Evolutionary conservation across 2,888 invertebrate species (phyloP).

Genomic region (Allacma fusca): DNA sequence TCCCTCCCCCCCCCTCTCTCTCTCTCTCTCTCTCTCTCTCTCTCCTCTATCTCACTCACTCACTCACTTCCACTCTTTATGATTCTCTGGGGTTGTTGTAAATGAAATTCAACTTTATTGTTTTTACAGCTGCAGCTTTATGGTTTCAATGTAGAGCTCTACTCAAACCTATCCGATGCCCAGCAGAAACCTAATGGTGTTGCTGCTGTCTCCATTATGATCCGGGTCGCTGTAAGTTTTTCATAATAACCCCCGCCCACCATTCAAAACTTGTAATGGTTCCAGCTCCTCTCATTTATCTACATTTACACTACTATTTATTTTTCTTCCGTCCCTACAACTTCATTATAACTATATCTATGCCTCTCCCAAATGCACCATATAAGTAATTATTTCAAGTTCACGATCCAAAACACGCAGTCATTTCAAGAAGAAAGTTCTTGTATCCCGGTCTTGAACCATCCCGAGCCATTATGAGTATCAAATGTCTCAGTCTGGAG

Average conservation of each 20-base stretch:
- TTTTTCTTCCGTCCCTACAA: background rate
- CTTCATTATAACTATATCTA: background rate
- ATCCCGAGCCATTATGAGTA: too few relatives aligned
- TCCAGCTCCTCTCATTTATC: too few relatives aligned
- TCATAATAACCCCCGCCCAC: background rate
- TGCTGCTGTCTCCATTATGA: conserved; percentile 92
- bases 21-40: too few relatives aligned
- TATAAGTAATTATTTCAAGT: too few relatives aligned
- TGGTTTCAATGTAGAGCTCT: conserved; percentile 95
- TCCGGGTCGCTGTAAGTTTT: conserved; percentile 73
- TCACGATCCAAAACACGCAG: too few relatives aligned
- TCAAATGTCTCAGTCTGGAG: too few relatives aligned
- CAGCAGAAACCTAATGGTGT: conserved; percentile 96
- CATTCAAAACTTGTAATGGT: too few relatives aligned
- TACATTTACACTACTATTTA: background rate
- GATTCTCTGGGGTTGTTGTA: conserved; percentile 34
- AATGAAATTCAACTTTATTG: conserved; percentile 53
- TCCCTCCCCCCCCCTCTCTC: conserved; percentile 13
- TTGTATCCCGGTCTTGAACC: too few relatives aligned
- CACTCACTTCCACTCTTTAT: background rate
- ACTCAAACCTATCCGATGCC: conserved; percentile 95
- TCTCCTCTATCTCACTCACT: conserved; percentile 6
- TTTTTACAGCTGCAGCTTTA: conserved; percentile 88
- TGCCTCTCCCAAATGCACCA: too few relatives aligned
- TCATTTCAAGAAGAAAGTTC: too few relatives aligned